Evolutionary conservation across 2,113 vertebrate species (phyloP), one percentile per base, ranked within the genome.

Genomic region (Callipepla squamata): DNA sequence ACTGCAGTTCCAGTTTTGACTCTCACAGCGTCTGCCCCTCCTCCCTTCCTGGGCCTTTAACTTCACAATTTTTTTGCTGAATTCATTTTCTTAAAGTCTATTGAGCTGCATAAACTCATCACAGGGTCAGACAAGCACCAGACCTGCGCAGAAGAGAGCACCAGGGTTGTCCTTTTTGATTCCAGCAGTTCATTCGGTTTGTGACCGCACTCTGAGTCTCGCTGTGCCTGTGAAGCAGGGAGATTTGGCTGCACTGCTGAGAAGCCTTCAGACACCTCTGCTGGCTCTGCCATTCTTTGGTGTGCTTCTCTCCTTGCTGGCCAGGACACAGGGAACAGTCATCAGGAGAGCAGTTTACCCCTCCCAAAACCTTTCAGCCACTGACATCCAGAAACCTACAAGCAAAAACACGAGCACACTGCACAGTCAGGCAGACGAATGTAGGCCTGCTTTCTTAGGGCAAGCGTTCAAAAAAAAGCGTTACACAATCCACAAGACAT

Each of bases 401-500:
- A 12, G 55, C 18, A n/a, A 28, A 58, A 32, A 20, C 34, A 34
- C 59, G 58, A 65, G 61, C 30, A 28, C 25, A 6, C 53, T 26
- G 25, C 74, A 34, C n/a, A 28, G 36, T 36, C 28, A 45, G 53
- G 48, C 61, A 83, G 79, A 42, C 9, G 69, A 61, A 87, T 0
- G 0, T 59, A 58, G 51, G 73, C 72, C 53, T n/a, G 55, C 40
- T 63, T 82, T 73, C 91, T 47, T 57, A 74, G 75, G 70, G 91
- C 53, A 65, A 90, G 70, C 1, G 0, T 53, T 69, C 3, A 36
- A 48, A 55, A 86, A 61, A 77, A 67, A 40, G 21, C 55, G 53
- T 93, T 94, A 90, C 81, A 44, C 79, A 94, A 92, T 66, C 34
- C 32, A 8, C 28, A 28, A 89, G 79, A 93, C 84, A 87, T 53